These are phyloP conservation scores for Agapetus fuscipes DNA, from an alignment of 2,888 invertebrate genomes.

Conservation along the genomic window DNA sequence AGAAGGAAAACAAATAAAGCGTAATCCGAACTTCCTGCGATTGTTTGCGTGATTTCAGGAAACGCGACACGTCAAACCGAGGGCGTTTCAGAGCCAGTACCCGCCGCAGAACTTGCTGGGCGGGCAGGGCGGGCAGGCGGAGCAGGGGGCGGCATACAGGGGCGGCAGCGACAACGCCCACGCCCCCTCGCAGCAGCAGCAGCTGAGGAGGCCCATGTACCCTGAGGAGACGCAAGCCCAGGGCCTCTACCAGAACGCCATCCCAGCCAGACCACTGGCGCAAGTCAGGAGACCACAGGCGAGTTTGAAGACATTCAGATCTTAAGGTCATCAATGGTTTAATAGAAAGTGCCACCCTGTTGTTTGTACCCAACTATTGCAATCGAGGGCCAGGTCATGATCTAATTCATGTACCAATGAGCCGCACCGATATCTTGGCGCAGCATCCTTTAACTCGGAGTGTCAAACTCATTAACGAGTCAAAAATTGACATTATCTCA, in stretches of 20 bases:
- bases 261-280: slow-evolving; percentile 12
- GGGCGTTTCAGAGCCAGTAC: slow-evolving; percentile 30
- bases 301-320: too few relatives aligned
- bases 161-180: slow-evolving; percentile 6
- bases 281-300: slow-evolving; percentile 10
- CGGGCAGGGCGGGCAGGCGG: neutral
- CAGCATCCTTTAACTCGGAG: too few relatives aligned
- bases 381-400: too few relatives aligned
- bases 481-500: too few relatives aligned
- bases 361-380: too few relatives aligned
- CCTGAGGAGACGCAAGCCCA: slow-evolving; percentile 12
- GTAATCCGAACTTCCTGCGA: neutral
- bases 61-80: slow-evolving; percentile 39
- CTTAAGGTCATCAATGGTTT: too few relatives aligned
- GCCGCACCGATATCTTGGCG: too few relatives aligned
- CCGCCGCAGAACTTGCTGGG: slow-evolving; percentile 13
- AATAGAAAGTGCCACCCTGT: too few relatives aligned
- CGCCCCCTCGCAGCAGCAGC: slow-evolving; percentile 14
- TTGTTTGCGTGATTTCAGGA: slow-evolving; percentile 29
- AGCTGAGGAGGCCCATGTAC: slow-evolving; percentile 12
- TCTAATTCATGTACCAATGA: too few relatives aligned
- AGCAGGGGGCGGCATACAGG: neutral
- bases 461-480: too few relatives aligned
- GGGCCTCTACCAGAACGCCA: slow-evolving; percentile 13
- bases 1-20: too few relatives aligned